A percentile compares a stretch with the other conserved stretches of the same genome.
Evolutionary conservation across 1,140 invertebrate genomes (phyloP).

Genomic region (Oncopeltus fasciatus): DNA sequence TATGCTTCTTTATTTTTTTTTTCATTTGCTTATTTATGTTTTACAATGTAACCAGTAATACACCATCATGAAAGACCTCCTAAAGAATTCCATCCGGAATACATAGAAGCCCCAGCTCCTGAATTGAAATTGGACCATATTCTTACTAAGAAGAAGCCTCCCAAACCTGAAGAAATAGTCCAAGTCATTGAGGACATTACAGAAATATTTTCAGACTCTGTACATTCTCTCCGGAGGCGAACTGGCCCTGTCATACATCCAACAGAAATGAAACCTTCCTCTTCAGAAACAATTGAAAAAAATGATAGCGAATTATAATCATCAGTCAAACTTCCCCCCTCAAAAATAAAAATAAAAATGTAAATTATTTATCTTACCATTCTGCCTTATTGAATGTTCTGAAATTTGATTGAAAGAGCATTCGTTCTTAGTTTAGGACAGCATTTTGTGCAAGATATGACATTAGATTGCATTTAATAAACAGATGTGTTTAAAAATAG

Average conservation of each 20-base stretch:
- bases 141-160: not conserved
- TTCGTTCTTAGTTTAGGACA: not conserved
- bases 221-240: not conserved
- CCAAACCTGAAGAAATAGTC: not conserved
- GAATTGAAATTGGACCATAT: not conserved
- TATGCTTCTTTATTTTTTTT: not conserved
- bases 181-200: not conserved
- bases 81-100: slow-evolving; percentile 1
- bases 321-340: no score
- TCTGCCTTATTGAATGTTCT: no score
- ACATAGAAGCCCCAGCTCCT: not conserved
- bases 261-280: not conserved
- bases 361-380: no score
- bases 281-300: not conserved
- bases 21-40: not conserved
- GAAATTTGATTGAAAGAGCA: not conserved
- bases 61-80: not conserved
- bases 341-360: no score
- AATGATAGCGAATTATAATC: not conserved
- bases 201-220: not conserved
- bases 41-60: slow-evolving; percentile 6
- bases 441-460: not conserved
- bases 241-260: not conserved
- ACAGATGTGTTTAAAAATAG: no score
- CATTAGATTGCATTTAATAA: not conserved